phyloP scores from a whole-genome alignment of 2,888 invertebrate genomes.

The Macrosoma leucophasiata region DNA sequence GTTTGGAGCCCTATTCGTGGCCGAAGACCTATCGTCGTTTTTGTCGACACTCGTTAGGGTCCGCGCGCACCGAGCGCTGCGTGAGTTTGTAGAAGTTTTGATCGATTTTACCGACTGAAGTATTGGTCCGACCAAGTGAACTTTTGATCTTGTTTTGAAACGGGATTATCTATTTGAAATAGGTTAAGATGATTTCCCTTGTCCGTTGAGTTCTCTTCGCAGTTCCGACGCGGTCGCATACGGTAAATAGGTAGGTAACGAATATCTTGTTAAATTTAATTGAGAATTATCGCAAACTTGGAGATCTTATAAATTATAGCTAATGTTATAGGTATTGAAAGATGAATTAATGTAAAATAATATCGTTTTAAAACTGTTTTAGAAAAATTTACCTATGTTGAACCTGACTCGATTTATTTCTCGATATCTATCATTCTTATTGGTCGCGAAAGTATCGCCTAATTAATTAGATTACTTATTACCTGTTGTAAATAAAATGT shows the following conservation, averaged over 20 bases:
- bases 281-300: constrained; percentile 67
- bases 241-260: constrained; percentile 68
- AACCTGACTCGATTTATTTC: constrained; percentile 63
- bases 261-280: constrained; percentile 72
- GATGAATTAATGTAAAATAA: constrained; percentile 62
- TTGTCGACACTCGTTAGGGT: constrained; percentile 17
- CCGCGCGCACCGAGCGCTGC: constrained; percentile 18
- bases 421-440: constrained; percentile 51
- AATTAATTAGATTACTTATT: constrained; percentile 49
- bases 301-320: constrained; percentile 71
- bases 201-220: constrained; percentile 46
- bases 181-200: constrained; percentile 60
- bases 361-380: constrained; percentile 70
- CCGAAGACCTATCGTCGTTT: constrained; percentile 14
- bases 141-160: constrained; percentile 69
- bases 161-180: constrained; percentile 64
- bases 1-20: constrained; percentile 2
- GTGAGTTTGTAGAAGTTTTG: constrained; percentile 51
- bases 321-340: constrained; percentile 72
- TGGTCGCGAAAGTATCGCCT: constrained; percentile 57
- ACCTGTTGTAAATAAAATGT: constrained; percentile 60
- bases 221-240: constrained; percentile 30
- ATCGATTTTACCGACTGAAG: constrained; percentile 72
- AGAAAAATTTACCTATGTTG: constrained; percentile 75
- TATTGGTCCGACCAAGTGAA: constrained; percentile 76